Evolutionary conservation across 30 jellyfish, hydroid and myxozoan species (phyloP).

Genomic region (Aurelia sp.): DNA sequence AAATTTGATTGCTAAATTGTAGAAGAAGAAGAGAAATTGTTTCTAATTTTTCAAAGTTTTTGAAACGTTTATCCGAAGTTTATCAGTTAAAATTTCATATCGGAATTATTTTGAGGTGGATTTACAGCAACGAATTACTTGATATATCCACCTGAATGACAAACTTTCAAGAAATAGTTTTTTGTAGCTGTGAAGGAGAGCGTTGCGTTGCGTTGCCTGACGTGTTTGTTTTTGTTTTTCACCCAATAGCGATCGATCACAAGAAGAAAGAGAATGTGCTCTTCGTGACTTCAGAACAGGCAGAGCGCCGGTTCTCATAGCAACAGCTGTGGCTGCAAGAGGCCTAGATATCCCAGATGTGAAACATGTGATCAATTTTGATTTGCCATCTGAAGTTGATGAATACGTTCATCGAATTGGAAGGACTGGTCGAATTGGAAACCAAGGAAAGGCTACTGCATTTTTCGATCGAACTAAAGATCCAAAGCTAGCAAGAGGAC

Average conservation of each 20-base stretch:
- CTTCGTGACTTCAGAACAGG: constrained; percentile 88
- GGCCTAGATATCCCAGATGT: constrained; percentile 96
- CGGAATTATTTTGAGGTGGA: too few species aligned
- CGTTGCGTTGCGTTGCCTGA: too few species aligned
- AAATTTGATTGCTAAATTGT: too few species aligned
- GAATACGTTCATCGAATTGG: constrained; percentile 99
- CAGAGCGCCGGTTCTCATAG: constrained; percentile 90
- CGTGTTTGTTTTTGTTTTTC: too few species aligned
- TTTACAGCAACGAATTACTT: too few species aligned
- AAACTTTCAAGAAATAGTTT: too few species aligned
- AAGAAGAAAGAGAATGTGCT: constrained; percentile 99
- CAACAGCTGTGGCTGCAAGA: constrained; percentile 99
- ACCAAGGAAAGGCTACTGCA: constrained; percentile 95
- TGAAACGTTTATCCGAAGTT: too few species aligned
- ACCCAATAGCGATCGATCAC: constrained; percentile 88
- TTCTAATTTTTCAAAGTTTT: too few species aligned
- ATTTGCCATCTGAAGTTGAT: constrained; percentile 90
- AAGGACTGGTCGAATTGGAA: constrained; percentile 99
- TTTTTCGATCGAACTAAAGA: constrained; percentile 86
- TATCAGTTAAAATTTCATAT: too few species aligned
- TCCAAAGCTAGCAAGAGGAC: constrained; percentile 81
- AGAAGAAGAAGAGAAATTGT: too few species aligned
- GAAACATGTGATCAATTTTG: constrained; percentile 93
- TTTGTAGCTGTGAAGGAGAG: too few species aligned
- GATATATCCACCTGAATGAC: too few species aligned